Percentiles rank a stretch among this genome's conserved stretches.
These are phyloP conservation scores for Hydriomena furcata DNA, from an alignment of 2,888 invertebrate genomes.

Conservation along the genomic window DNA sequence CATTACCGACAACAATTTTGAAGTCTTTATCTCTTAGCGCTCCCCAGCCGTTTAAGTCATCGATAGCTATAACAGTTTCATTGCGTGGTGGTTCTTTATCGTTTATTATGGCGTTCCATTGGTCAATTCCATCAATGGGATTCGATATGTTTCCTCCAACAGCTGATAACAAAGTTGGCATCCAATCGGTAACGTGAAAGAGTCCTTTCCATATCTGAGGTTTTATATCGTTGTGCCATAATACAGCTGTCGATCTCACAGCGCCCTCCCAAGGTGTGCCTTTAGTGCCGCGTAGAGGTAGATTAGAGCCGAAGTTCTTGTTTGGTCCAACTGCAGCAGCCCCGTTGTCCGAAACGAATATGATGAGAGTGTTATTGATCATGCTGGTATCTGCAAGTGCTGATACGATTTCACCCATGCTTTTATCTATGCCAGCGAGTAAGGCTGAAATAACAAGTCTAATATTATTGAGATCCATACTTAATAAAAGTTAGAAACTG, in stretches of 20 bases:
- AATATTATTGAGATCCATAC: too few relatives aligned
- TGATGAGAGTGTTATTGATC: constrained; percentile 89
- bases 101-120: constrained; percentile 83
- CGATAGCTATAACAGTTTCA: constrained; percentile 81
- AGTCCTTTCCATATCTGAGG: constrained; percentile 79
- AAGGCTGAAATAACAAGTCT: constrained; percentile 59
- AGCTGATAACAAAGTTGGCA: constrained; percentile 86
- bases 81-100: constrained; percentile 61
- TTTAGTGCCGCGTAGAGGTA: constrained; percentile 90
- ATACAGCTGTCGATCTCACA: constrained; percentile 86
- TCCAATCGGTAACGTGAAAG: constrained; percentile 90
- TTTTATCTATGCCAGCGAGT: constrained; percentile 89
- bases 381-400: constrained; percentile 86
- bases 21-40: constrained; percentile 55
- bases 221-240: constrained; percentile 82
- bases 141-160: constrained; percentile 47
- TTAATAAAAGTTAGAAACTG: too few relatives aligned
- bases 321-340: constrained; percentile 86
- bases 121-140: constrained; percentile 84
- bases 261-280: constrained; percentile 92
- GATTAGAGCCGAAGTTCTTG: constrained; percentile 88
- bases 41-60: constrained; percentile 62
- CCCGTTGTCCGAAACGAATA: constrained; percentile 94
- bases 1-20: constrained; percentile 54
- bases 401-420: constrained; percentile 88